Evolutionary conservation across 2,113 vertebrate species (phyloP).

Genomic region (Oncorhynchus gorbuscha): DNA sequence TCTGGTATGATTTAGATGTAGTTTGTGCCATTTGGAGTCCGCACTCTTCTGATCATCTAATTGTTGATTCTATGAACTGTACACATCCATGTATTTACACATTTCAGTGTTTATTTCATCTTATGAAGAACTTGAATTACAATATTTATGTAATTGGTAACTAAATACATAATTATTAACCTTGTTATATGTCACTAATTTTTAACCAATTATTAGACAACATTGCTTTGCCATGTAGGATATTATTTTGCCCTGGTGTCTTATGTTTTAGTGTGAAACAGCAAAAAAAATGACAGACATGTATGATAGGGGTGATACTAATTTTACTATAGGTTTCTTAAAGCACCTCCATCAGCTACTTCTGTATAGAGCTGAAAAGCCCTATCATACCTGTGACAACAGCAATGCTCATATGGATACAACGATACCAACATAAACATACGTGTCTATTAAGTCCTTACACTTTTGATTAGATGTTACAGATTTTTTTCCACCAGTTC

Average conservation of each 20-base stretch:
- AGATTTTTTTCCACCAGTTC: not conserved
- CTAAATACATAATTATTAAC: not conserved
- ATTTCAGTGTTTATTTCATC: constrained; percentile 18
- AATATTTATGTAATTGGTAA: constrained; percentile 17
- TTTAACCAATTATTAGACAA: constrained; percentile 10
- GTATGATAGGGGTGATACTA: constrained; percentile 23
- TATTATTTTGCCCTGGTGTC: constrained; percentile 15
- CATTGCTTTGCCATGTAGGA: constrained; percentile 26
- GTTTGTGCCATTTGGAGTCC: constrained; percentile 9
- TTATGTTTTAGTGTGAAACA: constrained; percentile 24
- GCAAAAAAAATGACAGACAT: constrained; percentile 25
- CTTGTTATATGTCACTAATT: constrained; percentile 16
- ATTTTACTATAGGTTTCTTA: no score
- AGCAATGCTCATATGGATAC: no score
- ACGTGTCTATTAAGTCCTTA: no score
- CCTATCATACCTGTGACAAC: no score
- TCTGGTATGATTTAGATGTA: not conserved
- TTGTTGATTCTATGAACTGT: constrained; percentile 9
- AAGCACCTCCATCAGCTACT: no score
- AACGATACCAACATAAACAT: no score
- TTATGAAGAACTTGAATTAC: constrained; percentile 12
- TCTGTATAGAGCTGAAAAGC: no score
- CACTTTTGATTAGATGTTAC: not conserved
- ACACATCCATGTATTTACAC: constrained; percentile 10
- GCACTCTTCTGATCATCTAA: not conserved